Evolutionary conservation across 2,797 vertebrate species (phyloP), one percentile per base, ranked within the genome.

Genomic region (Malurus leucopterus): DNA sequence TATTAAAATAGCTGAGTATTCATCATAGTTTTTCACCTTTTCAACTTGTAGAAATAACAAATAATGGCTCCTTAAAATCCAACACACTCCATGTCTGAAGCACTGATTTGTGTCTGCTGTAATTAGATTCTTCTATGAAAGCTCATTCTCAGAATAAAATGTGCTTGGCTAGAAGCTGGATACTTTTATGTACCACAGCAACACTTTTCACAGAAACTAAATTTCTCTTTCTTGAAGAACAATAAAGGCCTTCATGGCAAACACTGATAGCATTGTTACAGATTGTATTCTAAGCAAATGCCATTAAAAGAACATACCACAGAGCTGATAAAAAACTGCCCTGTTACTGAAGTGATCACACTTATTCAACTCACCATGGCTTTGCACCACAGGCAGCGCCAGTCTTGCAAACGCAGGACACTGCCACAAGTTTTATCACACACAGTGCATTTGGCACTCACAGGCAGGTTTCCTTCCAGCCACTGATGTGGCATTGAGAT

Each of bases 401-500:
- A 99, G 97, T 99, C 99, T 93, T 99, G 99, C 80, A 99, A 97
- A 16, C 99, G 98, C 12, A 99, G 96, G 63, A 99, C 99, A 6
- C 99, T 99, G 92, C 99, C 99, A 6, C 99, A 99, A 1, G 99
- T 99, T 96, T 98, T 99, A 76, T 99, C 99, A 34, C 99, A 99
- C 47, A 99, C 98, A 0, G 96, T 97, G 88, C 99, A 99, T 82
- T 99, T 99, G 12, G 99, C 99, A 1, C 99, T 99, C 85, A 99
- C 99, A 0, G 99, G 98, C 15, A 99, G 97, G 95, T 99, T 99
- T 51, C 99, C 99, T 91, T 99, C 99, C 90, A 99, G 74, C 99
- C 99, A 99, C 96, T 99, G 99, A 90, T 99, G 99, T 20, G 99
- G 99, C 99, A 99, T 99, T 1, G 98, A 98, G 64, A 99, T 98